These are phyloP conservation scores for Thinocorus orbignyianus DNA, from an alignment of 2,113 vertebrate species.

Conservation along the genomic window DNA sequence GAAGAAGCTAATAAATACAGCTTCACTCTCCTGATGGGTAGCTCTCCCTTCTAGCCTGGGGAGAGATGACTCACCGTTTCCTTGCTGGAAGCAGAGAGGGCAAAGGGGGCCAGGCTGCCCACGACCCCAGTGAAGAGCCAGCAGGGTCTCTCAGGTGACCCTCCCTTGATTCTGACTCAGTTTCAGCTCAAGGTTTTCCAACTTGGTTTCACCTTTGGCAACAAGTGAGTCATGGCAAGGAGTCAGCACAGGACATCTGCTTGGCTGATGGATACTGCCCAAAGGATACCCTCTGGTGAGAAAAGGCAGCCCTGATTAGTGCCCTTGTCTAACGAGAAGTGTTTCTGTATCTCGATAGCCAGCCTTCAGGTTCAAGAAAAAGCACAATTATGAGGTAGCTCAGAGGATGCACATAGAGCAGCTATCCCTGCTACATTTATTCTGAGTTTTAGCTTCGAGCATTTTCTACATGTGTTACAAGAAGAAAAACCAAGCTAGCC, in stretches of 20 bases:
- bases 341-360: fast-evolving
- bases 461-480: neutral
- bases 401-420: neutral
- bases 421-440: neutral
- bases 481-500: neutral
- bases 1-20: neutral
- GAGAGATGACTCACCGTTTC: neutral
- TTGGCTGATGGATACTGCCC: neutral
- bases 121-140: fast-evolving
- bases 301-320: neutral
- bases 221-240: neutral
- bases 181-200: neutral
- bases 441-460: neutral
- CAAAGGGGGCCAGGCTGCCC: neutral
- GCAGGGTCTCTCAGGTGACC: neutral
- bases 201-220: neutral
- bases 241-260: neutral
- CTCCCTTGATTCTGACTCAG: neutral
- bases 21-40: neutral
- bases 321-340: fast-evolving
- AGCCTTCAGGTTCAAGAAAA: neutral
- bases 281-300: fast-evolving
- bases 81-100: neutral
- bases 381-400: neutral
- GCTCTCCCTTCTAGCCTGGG: neutral